Base-by-base conservation (phyloP, 2,888 invertebrate species). In the Drosophila falleni region DNA sequence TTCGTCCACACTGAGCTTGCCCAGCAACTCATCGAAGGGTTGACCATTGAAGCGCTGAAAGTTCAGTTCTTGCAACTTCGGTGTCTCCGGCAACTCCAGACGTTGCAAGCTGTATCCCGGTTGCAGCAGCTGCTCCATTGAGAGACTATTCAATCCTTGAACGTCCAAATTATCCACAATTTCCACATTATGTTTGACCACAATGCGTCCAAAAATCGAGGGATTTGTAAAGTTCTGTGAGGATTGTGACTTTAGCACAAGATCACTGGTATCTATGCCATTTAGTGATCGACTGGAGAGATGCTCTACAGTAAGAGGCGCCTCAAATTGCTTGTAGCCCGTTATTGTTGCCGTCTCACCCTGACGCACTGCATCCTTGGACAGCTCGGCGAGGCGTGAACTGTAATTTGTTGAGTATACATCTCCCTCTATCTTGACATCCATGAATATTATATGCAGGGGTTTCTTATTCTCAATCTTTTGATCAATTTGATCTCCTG, bases 1-100 rank as follows among this genome's bases (percentile, higher is more conserved):
- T 5, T 39, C 37, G 10, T 6, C 13, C 4, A 56, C 53, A 1
- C 61, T 58, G 19, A 90, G 60, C 63, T 80, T 80, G 16, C 65
- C 62, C 13, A 91, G 86, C 23, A 91, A 64, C 29, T 87, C 81
- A 44, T 87, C 81, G 11, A 91, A 84, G 1, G 85, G 39, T 49
- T 91, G 79, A 0, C 89, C 89, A 61, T 92, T 92, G 6, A 92
- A 72, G 11, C 87, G 83, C 13, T 82, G 77, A 16, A 92, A 87
- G 1, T 78, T 64, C 1, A 92, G 60, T 41, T 89, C 83, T 2
- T 78, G 56, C 23, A 87, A 50, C 2, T 68, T 56, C 1, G 89
- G 47, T 3, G 51, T 56, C 31, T 87, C 70, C 0, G 62, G 73
- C 15, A 91, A 54, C 49, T 80, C 74, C 15, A 92, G 61, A 1